Evolutionary conservation across 2,113 vertebrate genomes (phyloP).

Genomic region (Speoplatyrhinus poulsoni): DNA sequence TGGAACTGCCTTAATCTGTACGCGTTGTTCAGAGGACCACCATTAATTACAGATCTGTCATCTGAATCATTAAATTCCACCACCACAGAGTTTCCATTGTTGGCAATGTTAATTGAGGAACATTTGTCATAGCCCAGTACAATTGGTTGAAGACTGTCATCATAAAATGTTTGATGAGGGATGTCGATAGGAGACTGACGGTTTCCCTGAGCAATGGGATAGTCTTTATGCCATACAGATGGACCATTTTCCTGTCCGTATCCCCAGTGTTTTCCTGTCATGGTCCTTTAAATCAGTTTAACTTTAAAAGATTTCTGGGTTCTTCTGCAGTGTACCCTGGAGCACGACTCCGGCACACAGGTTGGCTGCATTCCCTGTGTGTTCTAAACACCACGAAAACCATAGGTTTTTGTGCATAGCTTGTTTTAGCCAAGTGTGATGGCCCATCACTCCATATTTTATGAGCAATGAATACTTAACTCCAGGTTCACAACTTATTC

Average conservation of each 20-base stretch:
- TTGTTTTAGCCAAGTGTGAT: too few species aligned
- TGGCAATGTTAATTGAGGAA: conserved; percentile 85
- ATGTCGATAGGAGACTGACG: conserved; percentile 94
- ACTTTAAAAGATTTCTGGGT: too few species aligned
- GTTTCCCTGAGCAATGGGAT: conserved; percentile 84
- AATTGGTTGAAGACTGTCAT: conserved; percentile 80
- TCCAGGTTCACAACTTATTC: too few species aligned
- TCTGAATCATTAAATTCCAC: conserved; percentile 91
- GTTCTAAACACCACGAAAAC: too few species aligned
- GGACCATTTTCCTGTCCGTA: conserved; percentile 92
- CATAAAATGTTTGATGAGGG: conserved; percentile 81
- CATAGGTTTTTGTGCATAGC: too few species aligned
- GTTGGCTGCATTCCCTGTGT: conserved; percentile 24
- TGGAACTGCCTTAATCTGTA: conserved; percentile 95
- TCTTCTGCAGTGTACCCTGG: too few species aligned
- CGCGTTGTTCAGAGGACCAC: conserved; percentile 86
- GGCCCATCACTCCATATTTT: too few species aligned
- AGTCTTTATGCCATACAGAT: conserved; percentile 86
- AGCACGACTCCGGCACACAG: neutral
- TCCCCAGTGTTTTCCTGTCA: conserved; percentile 91
- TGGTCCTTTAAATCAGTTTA: conserved; percentile 45
- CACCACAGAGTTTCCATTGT: conserved; percentile 92
- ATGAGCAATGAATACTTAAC: too few species aligned
- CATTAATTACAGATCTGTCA: conserved; percentile 85
- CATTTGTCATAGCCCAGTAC: conserved; percentile 84